Percentiles rank a stretch among this genome's conserved stretches.
phyloP scores from a whole-genome alignment of 2,888 invertebrate genomes.

The Trachelus troglodyta region DNA sequence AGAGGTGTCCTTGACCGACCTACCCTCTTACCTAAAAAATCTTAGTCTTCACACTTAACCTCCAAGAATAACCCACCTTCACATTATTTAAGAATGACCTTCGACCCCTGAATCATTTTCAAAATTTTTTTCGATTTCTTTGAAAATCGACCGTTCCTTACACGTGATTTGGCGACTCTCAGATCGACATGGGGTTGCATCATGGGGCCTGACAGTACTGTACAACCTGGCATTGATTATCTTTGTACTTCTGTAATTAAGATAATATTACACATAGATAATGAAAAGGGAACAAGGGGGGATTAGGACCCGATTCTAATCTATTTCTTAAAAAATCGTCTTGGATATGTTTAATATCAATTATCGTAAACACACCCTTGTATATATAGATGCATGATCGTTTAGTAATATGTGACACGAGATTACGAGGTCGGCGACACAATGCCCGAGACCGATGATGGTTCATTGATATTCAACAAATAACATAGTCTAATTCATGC shows the following conservation, averaged over 20 bases:
- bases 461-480: background rate
- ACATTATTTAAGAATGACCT: background rate
- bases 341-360: background rate
- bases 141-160: background rate
- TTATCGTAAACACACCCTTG: background rate
- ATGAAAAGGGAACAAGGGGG: background rate
- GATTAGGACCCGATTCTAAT: background rate
- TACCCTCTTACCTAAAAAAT: background rate
- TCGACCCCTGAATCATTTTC: background rate
- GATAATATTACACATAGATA: background rate
- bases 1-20: slow-evolving; percentile 2
- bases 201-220: background rate
- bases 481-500: background rate
- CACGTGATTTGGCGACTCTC: background rate
- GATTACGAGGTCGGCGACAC: background rate
- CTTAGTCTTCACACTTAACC: background rate
- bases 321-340: background rate
- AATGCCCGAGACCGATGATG: background rate
- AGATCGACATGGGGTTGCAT: background rate
- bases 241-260: background rate
- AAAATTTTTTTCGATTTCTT: background rate
- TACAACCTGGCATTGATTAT: background rate
- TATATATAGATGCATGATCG: background rate
- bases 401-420: background rate
- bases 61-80: background rate